Evolutionary conservation across 2,888 invertebrate species (phyloP), one percentile per base, ranked within the genome.

Genomic region (Xestia xanthographa): DNA sequence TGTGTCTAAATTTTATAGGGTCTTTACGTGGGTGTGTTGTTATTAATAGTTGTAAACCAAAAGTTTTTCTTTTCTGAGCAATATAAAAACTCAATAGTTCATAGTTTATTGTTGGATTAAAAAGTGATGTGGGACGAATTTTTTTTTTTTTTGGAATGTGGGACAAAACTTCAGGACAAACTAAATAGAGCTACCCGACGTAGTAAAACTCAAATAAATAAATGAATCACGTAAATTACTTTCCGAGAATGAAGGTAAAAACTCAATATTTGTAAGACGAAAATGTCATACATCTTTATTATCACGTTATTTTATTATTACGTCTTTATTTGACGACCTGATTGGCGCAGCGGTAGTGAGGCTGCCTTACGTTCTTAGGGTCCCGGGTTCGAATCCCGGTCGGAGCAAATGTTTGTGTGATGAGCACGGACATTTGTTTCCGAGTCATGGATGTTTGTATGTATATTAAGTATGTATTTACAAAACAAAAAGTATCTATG

Each of bases 241-340:
- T 79, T 76, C 58, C 29, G 50, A 78, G 82, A 66, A 82, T 43
- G 1, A n/a, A 43, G 22, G 8, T 50, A 11, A 68, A 60, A 69
- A 60, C 41, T 41, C 29, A 53, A 68, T 69, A 17, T 34, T 45
- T 22, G 5, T n/a, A 20, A 73, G 74, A 81, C 69, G 72, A 67
- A 80, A 80, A 83, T 22, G 4, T 56, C 62, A 34, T 22, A 8
- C n/a, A n/a, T n/a, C n/a, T n/a, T n/a, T n/a, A n/a, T n/a, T n/a
- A n/a, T n/a, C n/a, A n/a, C n/a, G n/a, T n/a, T n/a, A n/a, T n/a
- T n/a, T n/a, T n/a, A n/a, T n/a, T n/a, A n/a, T n/a, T n/a, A n/a
- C n/a, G n/a, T n/a, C n/a, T n/a, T n/a, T n/a, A n/a, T n/a, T n/a
- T n/a, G n/a, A n/a, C n/a, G n/a, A n/a, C n/a, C n/a, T n/a, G n/a